Evolutionary conservation across 1,140 invertebrate species (phyloP), one percentile per base, ranked within the genome.

Genomic region (Orchestia grillus): DNA sequence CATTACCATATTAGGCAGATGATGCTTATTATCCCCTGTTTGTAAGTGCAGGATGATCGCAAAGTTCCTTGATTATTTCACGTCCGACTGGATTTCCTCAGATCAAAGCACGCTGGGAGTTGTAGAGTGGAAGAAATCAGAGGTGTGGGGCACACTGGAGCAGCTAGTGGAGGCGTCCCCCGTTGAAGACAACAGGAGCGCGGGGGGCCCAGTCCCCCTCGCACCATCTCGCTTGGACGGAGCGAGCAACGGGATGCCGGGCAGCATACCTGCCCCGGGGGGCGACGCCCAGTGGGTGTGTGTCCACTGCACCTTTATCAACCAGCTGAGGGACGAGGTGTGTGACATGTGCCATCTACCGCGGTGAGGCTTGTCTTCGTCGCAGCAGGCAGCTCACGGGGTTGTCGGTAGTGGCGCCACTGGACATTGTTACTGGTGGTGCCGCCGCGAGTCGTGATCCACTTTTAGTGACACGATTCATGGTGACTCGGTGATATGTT

Each of bases 291-390:
- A 97, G 44, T 99, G 99, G 99, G 99, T 98, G 28, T 99, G 99
- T 97, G 98, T 98, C 96, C 98, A 99, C 97, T 99, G 99, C 98
- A 99, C 99, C 96, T 99, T 98, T 97, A 98, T 99, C 97, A 99
- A 99, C 98, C 98, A 98, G 96, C 97, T 98, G 94, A 98, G 98
- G 94, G 97, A 98, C 95, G 98, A 97, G 96, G 98, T 98, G 96
- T 99, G 99, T 98, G 99, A 99, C 97, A 99, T 99, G 98, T 99
- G 99, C 98, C 98, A 98, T 97, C 98, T 99, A 97, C 99, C 99
- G 87, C 96, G 96, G 96, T 97, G 96, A 97, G 95, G 40, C 44
- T 45, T 36, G n/a, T 77, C 62, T 15, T 77, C 15, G 11, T 77
- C 62, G 28, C 28, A 77, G 62, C 62, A 8, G 62, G 28, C 62